Conservation (phyloP, 2,113 vertebrate genomes). For the Eidolon helvum region DNA sequence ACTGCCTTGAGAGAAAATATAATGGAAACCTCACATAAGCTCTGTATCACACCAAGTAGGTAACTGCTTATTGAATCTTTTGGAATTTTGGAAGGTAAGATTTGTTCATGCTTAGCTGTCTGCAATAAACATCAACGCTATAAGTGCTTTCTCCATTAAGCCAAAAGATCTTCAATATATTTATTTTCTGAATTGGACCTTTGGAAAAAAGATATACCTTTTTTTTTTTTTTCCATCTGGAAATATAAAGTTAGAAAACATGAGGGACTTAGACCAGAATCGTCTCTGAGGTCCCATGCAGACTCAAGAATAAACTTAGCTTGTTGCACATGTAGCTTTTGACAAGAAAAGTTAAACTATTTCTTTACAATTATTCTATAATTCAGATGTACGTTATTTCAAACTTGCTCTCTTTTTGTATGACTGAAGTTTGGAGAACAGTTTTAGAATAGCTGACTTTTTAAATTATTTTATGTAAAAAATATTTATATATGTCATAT, state of each 20-base stretch:
- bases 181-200: background rate
- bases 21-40: constrained; percentile 62
- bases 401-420: background rate
- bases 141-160: background rate
- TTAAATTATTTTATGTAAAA: background rate
- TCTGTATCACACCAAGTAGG: constrained; percentile 60
- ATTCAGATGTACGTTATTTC: background rate
- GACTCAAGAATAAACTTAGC: background rate
- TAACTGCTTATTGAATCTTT: constrained; percentile 69
- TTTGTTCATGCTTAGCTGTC: constrained; percentile 56
- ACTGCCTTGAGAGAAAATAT: constrained; percentile 56
- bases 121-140: background rate
- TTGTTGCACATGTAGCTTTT: background rate
- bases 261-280: background rate
- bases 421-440: background rate
- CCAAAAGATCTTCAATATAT: background rate
- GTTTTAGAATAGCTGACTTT: background rate
- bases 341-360: background rate
- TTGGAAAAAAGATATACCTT: background rate
- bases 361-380: background rate
- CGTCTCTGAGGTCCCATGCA: background rate
- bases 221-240: background rate
- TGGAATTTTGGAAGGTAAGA: constrained; percentile 53
- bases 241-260: background rate
- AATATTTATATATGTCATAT: background rate